Evolutionary conservation across 2,113 vertebrate genomes (phyloP), one percentile per base, ranked within the genome.

Genomic region (Lathamus discolor): DNA sequence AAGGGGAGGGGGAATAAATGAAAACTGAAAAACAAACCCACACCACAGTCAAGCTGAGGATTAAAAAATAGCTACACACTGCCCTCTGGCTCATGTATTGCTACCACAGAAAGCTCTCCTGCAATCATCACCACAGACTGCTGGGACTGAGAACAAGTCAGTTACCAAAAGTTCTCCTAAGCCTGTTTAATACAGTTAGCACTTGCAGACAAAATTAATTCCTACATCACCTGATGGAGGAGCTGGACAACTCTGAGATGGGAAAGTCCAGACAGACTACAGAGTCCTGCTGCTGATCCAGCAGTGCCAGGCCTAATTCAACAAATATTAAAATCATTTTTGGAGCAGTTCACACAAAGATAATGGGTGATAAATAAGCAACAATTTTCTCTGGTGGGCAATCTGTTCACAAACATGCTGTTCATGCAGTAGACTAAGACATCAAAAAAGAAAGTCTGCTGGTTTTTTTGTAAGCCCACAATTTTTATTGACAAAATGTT

Each of bases 11-110:
- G 39, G 39, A 97, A 92, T 75, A 96, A 95, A 94, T 66, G 59
- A 96, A 92, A 96, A 93, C 68, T 64, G 18, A 92, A 94, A 96
- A 91, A 48, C 81, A 95, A 96, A 48, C 77, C 81, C 66, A 79
- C 74, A 64, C 75, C 70, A 80, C 86, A 96, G 90, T 76, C 83
- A 93, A 87, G 67, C 81, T 76, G 80, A 73, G 72, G 93, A 95
- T 96, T 93, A 88, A 91, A 96, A 96, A 92, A 93, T 88, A 93
- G 96, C 88, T 87, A 92, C 91, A 96, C 88, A 96, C 81, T 96
- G 96, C 95, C 95, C 93, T 93, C 96, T 96, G 95, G 96, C 95
- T 97, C 88, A 41, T 63, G 66, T 20, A 64, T 44, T 89, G 95
- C 94, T 93, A 41, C 91, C 85, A 62, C 90, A 93, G 88, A 92